These are phyloP conservation scores for Deroplatys truncata DNA, from an alignment of 2,888 invertebrate genomes.

Conservation along the genomic window DNA sequence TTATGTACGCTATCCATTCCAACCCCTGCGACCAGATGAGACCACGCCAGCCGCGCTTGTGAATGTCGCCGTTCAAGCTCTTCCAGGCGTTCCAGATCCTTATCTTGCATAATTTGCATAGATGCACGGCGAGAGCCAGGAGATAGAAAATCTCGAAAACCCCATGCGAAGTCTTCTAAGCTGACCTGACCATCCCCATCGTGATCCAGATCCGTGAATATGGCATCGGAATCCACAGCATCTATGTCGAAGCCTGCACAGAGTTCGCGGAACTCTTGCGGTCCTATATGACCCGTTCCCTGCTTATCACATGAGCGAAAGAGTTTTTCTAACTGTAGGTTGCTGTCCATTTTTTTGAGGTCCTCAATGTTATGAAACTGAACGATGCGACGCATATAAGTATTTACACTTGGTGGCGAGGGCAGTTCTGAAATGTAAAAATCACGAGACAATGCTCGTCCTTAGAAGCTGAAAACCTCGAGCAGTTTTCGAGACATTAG, in stretches of 20 bases:
- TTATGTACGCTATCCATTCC: constrained; percentile 38
- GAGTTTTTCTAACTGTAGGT: constrained; percentile 39
- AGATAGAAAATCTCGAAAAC: constrained; percentile 45
- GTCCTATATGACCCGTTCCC: constrained; percentile 46
- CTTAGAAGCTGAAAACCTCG: too few relatives aligned
- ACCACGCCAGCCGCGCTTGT: constrained; percentile 39
- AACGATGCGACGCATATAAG: too few relatives aligned
- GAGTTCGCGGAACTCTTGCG: constrained; percentile 46
- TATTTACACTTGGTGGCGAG: too few relatives aligned
- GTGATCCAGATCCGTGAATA: constrained; percentile 50
- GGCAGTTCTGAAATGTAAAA: too few relatives aligned
- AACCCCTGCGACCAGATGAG: constrained; percentile 39
- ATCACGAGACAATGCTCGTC: too few relatives aligned
- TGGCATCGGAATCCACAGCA: constrained; percentile 44
- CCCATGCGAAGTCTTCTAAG: constrained; percentile 49
- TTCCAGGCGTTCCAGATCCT: background rate
- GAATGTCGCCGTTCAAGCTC: constrained; percentile 37
- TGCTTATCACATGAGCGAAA: constrained; percentile 47
- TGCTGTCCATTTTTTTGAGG: background rate
- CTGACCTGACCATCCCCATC: constrained; percentile 51
- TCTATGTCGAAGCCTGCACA: constrained; percentile 46
- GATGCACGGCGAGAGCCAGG: constrained; percentile 36
- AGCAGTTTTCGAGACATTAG: too few relatives aligned
- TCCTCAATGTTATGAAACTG: background rate
- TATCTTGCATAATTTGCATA: constrained; percentile 28